Evolutionary conservation across 2,797 vertebrate species (phyloP).

Genomic region (Petrocephalus schoutedeni): DNA sequence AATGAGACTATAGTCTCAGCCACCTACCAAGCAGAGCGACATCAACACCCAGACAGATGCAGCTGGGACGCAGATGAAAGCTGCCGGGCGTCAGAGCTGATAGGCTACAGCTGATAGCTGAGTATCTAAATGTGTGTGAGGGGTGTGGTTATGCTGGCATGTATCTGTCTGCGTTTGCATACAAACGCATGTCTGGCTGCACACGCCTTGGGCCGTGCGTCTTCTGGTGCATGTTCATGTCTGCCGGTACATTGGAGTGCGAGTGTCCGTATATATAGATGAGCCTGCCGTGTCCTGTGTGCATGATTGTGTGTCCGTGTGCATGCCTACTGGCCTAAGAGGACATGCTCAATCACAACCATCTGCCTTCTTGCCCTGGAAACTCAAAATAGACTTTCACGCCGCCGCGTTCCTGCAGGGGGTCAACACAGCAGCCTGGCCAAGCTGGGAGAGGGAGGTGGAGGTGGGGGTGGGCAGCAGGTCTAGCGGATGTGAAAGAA

Average conservation of each 20-base stretch:
- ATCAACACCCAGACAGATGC: background rate
- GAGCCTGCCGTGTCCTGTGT: background rate
- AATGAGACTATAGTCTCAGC: background rate
- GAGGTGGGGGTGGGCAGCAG: background rate
- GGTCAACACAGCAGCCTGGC: slow-evolving; percentile 17
- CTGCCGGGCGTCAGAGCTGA: background rate
- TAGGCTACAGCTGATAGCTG: background rate
- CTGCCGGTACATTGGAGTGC: background rate
- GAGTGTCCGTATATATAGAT: background rate
- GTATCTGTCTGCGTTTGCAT: background rate
- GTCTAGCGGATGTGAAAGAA: background rate
- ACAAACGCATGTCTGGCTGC: background rate
- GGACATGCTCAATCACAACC: slow-evolving; percentile 21
- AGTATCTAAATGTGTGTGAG: background rate
- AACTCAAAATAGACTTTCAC: slow-evolving; percentile 26
- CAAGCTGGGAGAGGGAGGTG: background rate
- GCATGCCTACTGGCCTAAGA: background rate
- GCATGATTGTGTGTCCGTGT: background rate
- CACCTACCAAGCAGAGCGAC: background rate
- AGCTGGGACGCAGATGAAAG: background rate
- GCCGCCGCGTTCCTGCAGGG: slow-evolving; percentile 10
- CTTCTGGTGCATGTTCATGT: background rate
- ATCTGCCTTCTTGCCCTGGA: slow-evolving; percentile 21
- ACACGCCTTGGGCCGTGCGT: background rate
- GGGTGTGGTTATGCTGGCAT: background rate